Percentiles rank a stretch among this genome's conserved stretches.
Conservation (phyloP, 2,888 invertebrate species). For the Anthrax anthrax region DNA sequence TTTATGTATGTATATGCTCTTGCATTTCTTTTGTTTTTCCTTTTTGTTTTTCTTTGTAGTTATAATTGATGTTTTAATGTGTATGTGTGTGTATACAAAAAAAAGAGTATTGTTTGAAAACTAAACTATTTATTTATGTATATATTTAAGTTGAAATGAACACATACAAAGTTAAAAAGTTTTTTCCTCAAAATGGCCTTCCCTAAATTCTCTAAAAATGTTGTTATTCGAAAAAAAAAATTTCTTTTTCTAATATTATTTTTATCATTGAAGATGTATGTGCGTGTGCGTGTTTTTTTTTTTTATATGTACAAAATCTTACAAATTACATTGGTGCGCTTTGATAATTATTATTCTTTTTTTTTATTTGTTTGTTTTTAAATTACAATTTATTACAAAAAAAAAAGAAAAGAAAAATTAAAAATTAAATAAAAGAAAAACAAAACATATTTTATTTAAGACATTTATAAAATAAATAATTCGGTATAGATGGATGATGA, state of each 20-base stretch:
- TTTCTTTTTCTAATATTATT: background rate
- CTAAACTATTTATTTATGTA: too few species aligned
- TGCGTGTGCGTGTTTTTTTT: too few species aligned
- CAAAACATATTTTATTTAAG: slow-evolving; percentile 7
- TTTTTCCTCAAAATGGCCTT: slow-evolving; percentile 4
- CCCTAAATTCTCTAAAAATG: too few species aligned
- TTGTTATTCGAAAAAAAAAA: background rate
- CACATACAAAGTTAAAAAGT: background rate
- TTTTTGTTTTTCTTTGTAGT: background rate
- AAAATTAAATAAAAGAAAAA: slow-evolving; percentile 6
- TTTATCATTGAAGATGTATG: slow-evolving; percentile 1
- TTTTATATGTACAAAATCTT: slow-evolving; percentile 4
- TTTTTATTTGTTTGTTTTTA: background rate
- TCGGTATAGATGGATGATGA: slow-evolving; percentile 2
- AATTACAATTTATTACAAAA: background rate
- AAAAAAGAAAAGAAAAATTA: background rate
- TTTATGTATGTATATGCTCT: background rate
- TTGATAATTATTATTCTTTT: background rate
- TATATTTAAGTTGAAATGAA: too few species aligned
- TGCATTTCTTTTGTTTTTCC: background rate
- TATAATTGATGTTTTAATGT: background rate
- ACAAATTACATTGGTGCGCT: slow-evolving; percentile 3
- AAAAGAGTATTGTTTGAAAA: background rate
- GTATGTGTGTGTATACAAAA: background rate
- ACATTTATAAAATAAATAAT: slow-evolving; percentile 6